Conservation (phyloP, 1,140 invertebrate genomes). For the Caligus rogercresseyi region DNA sequence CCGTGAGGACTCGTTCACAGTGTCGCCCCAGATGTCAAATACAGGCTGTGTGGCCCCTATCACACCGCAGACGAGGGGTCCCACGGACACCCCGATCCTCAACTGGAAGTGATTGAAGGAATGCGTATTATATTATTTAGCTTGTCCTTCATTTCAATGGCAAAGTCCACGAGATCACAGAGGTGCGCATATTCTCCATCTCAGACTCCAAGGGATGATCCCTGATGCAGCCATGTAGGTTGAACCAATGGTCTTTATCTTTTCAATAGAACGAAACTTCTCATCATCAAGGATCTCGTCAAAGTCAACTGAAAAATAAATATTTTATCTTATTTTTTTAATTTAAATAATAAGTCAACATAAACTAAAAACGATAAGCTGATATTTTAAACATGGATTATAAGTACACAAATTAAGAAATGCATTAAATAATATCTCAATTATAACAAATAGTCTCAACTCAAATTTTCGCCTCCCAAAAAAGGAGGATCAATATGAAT, state of each 20-base stretch:
- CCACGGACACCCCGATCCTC: slow-evolving; percentile 68
- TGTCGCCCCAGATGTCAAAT: slow-evolving; percentile 96
- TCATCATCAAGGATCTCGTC: slow-evolving; percentile 76
- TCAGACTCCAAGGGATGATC: slow-evolving; percentile 51
- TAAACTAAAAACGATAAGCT: no score
- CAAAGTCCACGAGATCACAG: slow-evolving; percentile 77
- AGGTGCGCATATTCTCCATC: slow-evolving; percentile 51
- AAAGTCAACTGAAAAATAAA: slow-evolving; percentile 49
- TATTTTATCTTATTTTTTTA: slow-evolving; percentile 22
- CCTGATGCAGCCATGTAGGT: slow-evolving; percentile 98
- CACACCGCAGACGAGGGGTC: slow-evolving; percentile 79
- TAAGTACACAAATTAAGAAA: no score
- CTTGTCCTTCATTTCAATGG: slow-evolving; percentile 66
- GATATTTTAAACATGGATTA: no score
- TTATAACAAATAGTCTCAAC: no score
- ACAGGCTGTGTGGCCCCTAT: slow-evolving; percentile 93
- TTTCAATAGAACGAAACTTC: slow-evolving; percentile 78
- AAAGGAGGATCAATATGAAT: no score
- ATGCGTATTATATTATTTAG: slow-evolving; percentile 51
- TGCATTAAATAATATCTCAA: no score
- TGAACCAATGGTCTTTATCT: slow-evolving; percentile 90
- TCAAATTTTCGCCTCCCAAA: no score
- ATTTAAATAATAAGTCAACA: slow-evolving; percentile 13
- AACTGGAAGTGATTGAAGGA: slow-evolving; percentile 94
- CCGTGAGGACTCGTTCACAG: slow-evolving; percentile 81